Evolutionary conservation across 2,113 vertebrate genomes (phyloP), one percentile per base, ranked within the genome.

Genomic region (Pampusana beccarii): DNA sequence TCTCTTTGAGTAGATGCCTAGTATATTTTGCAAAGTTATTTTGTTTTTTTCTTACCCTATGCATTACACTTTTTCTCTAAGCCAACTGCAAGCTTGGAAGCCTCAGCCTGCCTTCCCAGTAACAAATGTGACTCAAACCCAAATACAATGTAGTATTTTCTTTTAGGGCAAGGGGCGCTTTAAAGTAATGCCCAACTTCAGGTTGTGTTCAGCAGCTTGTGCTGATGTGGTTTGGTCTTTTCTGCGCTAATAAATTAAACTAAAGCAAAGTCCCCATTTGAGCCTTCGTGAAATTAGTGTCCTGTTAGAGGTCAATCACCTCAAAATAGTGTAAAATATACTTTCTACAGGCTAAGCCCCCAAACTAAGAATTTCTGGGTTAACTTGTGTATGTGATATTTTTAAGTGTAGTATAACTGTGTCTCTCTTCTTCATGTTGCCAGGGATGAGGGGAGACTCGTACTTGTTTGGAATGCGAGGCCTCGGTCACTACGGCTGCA

Each of bases 381-480:
- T 70, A 26, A 40, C 15, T 67, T 50, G 13, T 44, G 25, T 9
- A 9, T 46, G 10, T 77, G 28, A 4, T 58, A 3, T 31, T 51
- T 89, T 62, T 20, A 74, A 38, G 16, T 3, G 3, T 53, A 1
- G 6, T 73, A 24, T 94, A 83, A 95, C 80, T 87, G 61, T 97
- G 34, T 78, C 9, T 97, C 19, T 91, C 29, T 90, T 89, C 62
- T 75, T 75, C 61, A 1, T 65, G 18, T 90, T 56, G 26, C 71
- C 90, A 99, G 98, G 96, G 88, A 99, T 99, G 98, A 98, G 98
- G 96, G 98, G 98, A 98, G 98, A 99, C 75, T 97, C 97, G 1
- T 98, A 97, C 92, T 98, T 99, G 96, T 95, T 98, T 77, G 98
- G 98, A 80, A 97, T 98, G 98, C 95, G 97, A 90, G 97, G 95